phyloP scores from a whole-genome alignment of 1,140 invertebrate genomes.

The Pectinophora gossypiella region DNA sequence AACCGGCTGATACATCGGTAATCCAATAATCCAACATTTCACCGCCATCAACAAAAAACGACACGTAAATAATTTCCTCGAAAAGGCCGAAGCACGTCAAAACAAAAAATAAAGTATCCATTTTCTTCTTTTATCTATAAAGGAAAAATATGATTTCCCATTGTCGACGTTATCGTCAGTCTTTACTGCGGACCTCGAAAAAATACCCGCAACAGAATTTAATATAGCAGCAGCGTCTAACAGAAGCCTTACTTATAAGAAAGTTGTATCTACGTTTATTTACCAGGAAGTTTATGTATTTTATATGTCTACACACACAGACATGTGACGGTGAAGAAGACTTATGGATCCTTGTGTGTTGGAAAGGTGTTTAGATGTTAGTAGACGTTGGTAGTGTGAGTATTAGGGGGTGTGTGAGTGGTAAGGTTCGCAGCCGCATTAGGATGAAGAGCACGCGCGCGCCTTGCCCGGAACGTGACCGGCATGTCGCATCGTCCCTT shows the following conservation, averaged over 20 bases:
- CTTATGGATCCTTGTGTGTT: constrained; percentile 22
- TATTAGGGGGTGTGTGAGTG: constrained; percentile 51
- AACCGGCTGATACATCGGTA: background rate
- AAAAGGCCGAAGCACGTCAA: constrained; percentile 34
- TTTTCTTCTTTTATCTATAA: constrained; percentile 42
- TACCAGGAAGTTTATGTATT: constrained; percentile 71
- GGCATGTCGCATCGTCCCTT: constrained; percentile 67
- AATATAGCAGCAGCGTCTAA: constrained; percentile 57
- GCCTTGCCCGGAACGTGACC: constrained; percentile 68
- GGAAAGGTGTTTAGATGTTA: constrained; percentile 51
- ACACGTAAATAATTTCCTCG: constrained; percentile 51
- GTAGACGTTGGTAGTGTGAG: constrained; percentile 33
- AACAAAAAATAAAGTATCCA: constrained; percentile 55
- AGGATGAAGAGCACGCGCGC: constrained; percentile 69
- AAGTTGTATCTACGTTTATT: constrained; percentile 66
- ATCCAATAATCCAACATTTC: background rate
- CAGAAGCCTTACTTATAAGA: constrained; percentile 53
- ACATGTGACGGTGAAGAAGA: constrained; percentile 10
- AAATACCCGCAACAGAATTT: constrained; percentile 63
- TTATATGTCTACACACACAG: constrained; percentile 34
- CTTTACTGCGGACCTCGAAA: constrained; percentile 34
- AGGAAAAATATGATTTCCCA: constrained; percentile 53
- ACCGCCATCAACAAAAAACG: constrained; percentile 14
- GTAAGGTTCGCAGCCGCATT: constrained; percentile 48
- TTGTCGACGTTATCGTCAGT: constrained; percentile 49